Evolutionary conservation across 1,140 invertebrate genomes (phyloP).

Genomic region (Thrips palmi): DNA sequence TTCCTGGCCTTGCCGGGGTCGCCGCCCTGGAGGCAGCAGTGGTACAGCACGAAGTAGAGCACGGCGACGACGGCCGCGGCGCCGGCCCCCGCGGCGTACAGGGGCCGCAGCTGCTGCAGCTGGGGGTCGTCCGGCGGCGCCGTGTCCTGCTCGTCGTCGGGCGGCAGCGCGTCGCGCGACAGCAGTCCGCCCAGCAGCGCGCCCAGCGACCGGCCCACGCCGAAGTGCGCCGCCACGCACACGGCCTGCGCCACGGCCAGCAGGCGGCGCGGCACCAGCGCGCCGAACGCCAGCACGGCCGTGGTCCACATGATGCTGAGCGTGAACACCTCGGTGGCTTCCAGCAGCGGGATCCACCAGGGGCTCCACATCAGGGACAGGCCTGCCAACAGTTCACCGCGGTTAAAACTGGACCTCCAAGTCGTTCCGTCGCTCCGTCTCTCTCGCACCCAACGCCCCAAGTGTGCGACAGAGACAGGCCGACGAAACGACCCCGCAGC

Average conservation of each 20-base stretch:
- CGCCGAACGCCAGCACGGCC: conserved; percentile 58
- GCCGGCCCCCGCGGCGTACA: conserved; percentile 37
- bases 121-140: conserved; percentile 26
- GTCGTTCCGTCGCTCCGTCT: not conserved
- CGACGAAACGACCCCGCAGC: conserved; percentile 1
- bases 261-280: conserved; percentile 58
- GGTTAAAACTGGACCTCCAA: not conserved
- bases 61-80: conserved; percentile 37
- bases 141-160: conserved; percentile 22
- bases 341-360: conserved; percentile 46
- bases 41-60: conserved; percentile 47
- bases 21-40: conserved; percentile 46
- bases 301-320: conserved; percentile 70
- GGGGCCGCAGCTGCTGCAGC: conserved; percentile 5
- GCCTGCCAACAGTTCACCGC: conserved; percentile 3
- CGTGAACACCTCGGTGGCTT: conserved; percentile 60
- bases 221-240: conserved; percentile 34
- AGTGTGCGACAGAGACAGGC: too few relatives aligned
- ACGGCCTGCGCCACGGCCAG: conserved; percentile 45
- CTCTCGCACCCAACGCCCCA: too few relatives aligned
- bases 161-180: conserved; percentile 26
- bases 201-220: not conserved
- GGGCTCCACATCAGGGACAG: conserved; percentile 20
- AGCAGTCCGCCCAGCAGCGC: conserved; percentile 1
- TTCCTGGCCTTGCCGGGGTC: too few relatives aligned